Base-by-base conservation (phyloP, 2,888 invertebrate genomes). In the Hirtodrosophila trivittata region DNA sequence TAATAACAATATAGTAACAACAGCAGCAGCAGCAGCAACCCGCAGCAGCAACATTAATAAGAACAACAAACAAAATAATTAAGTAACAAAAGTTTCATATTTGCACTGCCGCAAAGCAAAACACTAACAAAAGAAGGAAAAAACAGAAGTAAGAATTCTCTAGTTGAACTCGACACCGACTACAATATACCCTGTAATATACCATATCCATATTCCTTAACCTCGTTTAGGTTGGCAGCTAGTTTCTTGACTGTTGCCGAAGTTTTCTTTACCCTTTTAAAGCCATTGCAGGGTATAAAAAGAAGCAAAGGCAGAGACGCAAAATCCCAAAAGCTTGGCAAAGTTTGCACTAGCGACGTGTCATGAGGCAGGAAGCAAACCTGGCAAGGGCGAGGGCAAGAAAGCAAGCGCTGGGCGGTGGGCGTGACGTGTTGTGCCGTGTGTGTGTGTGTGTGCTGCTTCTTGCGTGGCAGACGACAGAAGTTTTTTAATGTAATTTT, bases 401-500 rank as follows among this genome's bases (percentile, higher is more conserved):
- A 30, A 45, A 32, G 46, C 13, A 21, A 51, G 55, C 28, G 28
- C 14, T 37, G 62, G 49, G 66, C 13, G 59, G 13, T 41, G 30
- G 25, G 52, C 28, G 39, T 26, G 25, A 6, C 7, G 9, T 25
- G 45, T 38, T 46, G 28, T 38, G 21, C 10, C 46, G 39, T 35
- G 35, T 35, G 14, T 35, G 35, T 35, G 14, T 28, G 28, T 28
- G 28, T 7, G 38, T 6, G 18, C 13, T 42, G 46, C 62, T 57
- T 55, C 35, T 58, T 46, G 72, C 63, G 56, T 66, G 60, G 66
- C 80, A 57, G 64, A 59, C 77, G 49, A 57, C 66, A 62, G 68
- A 86, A 82, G 60, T 85, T 82, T 84, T 85, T 82, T 86, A 87
- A 82, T 82, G 82, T 82, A 87, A 82, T 85, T 82, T 83, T 82